Base-by-base conservation (phyloP, 2,113 vertebrate species). In the Pyrgilauda ruficollis region DNA sequence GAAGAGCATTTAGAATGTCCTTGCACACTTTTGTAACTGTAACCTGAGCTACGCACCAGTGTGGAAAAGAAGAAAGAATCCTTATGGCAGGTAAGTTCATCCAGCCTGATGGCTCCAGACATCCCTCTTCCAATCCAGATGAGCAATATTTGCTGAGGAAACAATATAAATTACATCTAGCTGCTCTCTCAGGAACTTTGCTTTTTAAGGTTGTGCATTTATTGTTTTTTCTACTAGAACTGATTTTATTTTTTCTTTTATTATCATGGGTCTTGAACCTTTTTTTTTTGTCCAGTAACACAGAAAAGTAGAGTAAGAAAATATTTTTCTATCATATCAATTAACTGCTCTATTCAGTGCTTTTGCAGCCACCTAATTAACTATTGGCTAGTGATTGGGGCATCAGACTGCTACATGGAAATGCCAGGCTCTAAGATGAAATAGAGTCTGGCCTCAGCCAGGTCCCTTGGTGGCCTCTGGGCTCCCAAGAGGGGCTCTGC, bases 11-110 rank as follows among this genome's bases (percentile, higher is more conserved):
- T 78, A 66, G 92, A 21, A 74, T 63, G 59, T 8, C 59, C 84
- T 79, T 43, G 53, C 46, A 33, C 15, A 6, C 59, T 47, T 82
- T 69, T 59, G 43, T 53, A 73, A 46, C 89, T 5, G 0, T 85
- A 93, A 64, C 7, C 82, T 94, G 87, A 97, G 43, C 74, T 64
- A 73, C 35, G 1, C 43, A 30, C 67, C 27, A 69, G 62, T 27
- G 87, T 27, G 74, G 91, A 79, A 79, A 79, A 95, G 95, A 95
- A 89, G 93, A 91, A 87, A 63, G 78, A 87, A 94, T 69, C 75
- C 46, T 66, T 22, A 97, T 95, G 94, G 93, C 81, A 2, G 96
- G 94, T 95, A 91, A 97, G 93, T 91, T 87, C 91, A 37, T 50
- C 8, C 61, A 92, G 43, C 31, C 75, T 61, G 17, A 68, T 78